phyloP scores from a whole-genome alignment of 2,797 vertebrate species.

The Brotula barbata region DNA sequence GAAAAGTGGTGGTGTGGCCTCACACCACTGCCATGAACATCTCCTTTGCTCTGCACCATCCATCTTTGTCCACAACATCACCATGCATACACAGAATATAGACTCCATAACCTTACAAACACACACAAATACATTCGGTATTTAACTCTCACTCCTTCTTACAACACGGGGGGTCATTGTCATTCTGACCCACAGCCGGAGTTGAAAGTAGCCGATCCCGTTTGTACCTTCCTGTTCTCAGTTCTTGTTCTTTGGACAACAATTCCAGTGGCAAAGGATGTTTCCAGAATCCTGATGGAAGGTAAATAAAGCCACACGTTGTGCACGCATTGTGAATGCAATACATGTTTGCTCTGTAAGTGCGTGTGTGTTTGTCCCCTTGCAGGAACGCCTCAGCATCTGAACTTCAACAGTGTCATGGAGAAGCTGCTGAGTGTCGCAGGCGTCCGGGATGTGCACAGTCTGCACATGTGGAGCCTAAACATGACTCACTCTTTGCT shows the following conservation, averaged over 20 bases:
- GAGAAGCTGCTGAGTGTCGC: conserved; percentile 78
- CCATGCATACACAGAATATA: no score
- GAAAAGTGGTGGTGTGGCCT: no score
- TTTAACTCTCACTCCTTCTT: no score
- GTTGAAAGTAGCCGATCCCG: conserved; percentile 88
- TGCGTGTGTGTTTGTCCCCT: not conserved
- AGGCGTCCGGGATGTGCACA: conserved; percentile 78
- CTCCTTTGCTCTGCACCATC: no score
- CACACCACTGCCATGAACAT: no score
- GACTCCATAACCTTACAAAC: no score
- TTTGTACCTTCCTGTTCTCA: conserved; percentile 93
- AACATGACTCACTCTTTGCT: conserved; percentile 77
- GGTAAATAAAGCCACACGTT: conserved; percentile 72
- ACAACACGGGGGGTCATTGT: no score
- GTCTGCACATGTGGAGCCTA: conserved; percentile 87
- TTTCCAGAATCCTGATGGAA: conserved; percentile 90
- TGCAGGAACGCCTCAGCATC: conserved; percentile 78
- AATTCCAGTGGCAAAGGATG: conserved; percentile 82
- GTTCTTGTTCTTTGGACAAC: conserved; percentile 87
- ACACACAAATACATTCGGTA: no score
- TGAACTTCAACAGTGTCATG: conserved; percentile 70
- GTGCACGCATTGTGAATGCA: not conserved
- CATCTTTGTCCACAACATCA: no score
- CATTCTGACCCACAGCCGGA: conserved; percentile 80
- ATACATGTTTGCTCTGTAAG: not conserved